A percentile compares a stretch with the other conserved stretches of the same genome.
These are phyloP conservation scores for Pollenia griseotomentosa DNA, from an alignment of 2,888 invertebrate genomes.

Conservation along the genomic window DNA sequence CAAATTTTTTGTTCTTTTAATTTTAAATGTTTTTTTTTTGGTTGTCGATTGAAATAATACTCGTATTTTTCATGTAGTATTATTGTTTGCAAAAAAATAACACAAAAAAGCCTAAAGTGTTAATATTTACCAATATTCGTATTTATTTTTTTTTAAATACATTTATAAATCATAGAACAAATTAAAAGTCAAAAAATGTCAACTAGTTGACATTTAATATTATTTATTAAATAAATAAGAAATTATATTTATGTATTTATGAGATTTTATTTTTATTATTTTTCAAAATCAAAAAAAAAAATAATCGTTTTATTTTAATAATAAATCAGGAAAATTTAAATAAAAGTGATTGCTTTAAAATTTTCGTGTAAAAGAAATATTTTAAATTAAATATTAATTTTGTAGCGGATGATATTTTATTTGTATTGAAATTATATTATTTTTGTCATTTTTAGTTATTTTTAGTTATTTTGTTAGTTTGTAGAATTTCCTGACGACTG, in stretches of 20 bases:
- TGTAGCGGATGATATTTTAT: too few species aligned
- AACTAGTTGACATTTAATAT: slow-evolving; percentile 68
- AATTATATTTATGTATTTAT: slow-evolving; percentile 17
- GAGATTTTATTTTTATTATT: slow-evolving; percentile 38
- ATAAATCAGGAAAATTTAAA: slow-evolving; percentile 17
- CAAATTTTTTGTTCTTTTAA: slow-evolving; percentile 1
- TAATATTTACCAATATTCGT: slow-evolving; percentile 59
- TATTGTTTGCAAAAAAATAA: slow-evolving; percentile 6
- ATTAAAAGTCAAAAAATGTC: slow-evolving; percentile 73
- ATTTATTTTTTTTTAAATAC: slow-evolving; percentile 6
- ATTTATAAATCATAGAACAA: slow-evolving; percentile 68
- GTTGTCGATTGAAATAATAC: slow-evolving; percentile 42
- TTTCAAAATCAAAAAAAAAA: background rate
- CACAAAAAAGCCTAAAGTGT: slow-evolving; percentile 56
- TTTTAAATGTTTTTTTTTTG: slow-evolving; percentile 14
- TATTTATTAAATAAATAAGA: slow-evolving; percentile 68
- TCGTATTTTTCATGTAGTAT: slow-evolving; percentile 49
- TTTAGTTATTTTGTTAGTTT: too few species aligned
- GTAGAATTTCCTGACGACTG: too few species aligned
- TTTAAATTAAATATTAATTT: background rate
- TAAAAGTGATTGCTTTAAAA: background rate
- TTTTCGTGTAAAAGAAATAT: slow-evolving; percentile 20
- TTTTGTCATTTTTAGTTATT: too few species aligned
- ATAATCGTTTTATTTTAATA: background rate
- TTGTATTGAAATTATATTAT: too few species aligned